Conservation (phyloP, 2,888 invertebrate species). For the Aspidiotus destructor region DNA sequence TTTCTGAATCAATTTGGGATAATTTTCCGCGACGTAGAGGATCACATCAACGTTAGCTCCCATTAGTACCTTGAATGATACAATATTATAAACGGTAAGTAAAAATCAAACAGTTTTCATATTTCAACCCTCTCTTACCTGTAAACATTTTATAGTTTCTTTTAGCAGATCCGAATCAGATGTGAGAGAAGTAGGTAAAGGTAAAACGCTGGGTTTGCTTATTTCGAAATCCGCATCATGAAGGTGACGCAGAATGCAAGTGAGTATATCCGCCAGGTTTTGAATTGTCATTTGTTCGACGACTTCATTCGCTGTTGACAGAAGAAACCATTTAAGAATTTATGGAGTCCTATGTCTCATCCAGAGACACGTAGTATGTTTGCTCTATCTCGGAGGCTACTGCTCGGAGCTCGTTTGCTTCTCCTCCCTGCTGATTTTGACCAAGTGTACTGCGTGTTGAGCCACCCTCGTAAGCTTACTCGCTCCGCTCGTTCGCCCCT, state of each 20-base stretch:
- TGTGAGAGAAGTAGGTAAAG: neutral
- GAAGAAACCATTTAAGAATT: neutral
- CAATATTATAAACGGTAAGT: neutral
- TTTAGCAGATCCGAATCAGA: neutral
- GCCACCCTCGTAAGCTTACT: too few relatives aligned
- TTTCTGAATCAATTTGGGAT: constrained; percentile 48
- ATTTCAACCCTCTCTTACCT: neutral
- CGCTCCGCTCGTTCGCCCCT: too few relatives aligned
- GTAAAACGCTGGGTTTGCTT: constrained; percentile 1
- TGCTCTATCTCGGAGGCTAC: too few relatives aligned
- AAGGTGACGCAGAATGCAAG: constrained; percentile 9
- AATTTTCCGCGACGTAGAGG: constrained; percentile 39
- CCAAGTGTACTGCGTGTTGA: too few relatives aligned
- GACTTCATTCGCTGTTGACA: neutral
- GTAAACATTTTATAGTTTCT: constrained; percentile 3
- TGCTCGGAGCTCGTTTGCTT: too few relatives aligned
- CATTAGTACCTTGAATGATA: neutral
- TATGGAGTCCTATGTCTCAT: too few relatives aligned
- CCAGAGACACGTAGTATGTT: too few relatives aligned
- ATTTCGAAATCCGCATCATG: constrained; percentile 23
- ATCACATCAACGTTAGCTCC: constrained; percentile 21
- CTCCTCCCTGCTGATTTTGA: too few relatives aligned
- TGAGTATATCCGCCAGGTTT: neutral
- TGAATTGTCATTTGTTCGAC: neutral
- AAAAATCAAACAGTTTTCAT: neutral